phyloP scores from a whole-genome alignment of 2,888 invertebrate genomes.

The Pinctada fucata region DNA sequence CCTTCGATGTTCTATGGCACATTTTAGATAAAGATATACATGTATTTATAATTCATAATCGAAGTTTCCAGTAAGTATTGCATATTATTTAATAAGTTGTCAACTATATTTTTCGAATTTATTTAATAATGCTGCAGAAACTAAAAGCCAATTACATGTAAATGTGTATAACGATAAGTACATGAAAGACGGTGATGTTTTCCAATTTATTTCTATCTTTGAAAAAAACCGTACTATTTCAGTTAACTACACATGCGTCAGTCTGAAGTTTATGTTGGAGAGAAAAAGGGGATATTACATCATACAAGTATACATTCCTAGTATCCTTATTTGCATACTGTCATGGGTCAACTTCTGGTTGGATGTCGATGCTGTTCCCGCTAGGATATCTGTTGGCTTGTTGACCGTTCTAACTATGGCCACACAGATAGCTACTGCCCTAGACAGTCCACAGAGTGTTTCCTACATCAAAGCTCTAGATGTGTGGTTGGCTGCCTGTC shows the following conservation, averaged over 20 bases:
- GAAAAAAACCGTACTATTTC: background rate
- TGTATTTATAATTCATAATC: no score
- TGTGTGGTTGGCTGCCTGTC: conserved; percentile 93
- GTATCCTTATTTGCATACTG: conserved; percentile 41
- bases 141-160: no score
- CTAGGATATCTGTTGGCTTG: conserved; percentile 44
- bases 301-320: conserved; percentile 44
- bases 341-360: conserved; percentile 49
- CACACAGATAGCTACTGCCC: conserved; percentile 37
- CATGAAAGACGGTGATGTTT: no score
- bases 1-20: no score
- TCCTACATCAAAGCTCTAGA: conserved; percentile 46
- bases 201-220: no score
- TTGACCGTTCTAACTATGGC: conserved; percentile 51
- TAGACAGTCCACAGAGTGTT: conserved; percentile 33
- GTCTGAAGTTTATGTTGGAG: conserved; percentile 16
- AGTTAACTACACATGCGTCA: conserved; percentile 21
- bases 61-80: no score
- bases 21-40: no score
- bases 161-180: no score
- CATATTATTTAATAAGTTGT: no score
- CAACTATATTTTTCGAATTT: no score
- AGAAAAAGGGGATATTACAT: conserved; percentile 42
- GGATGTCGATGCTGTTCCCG: conserved; percentile 44
- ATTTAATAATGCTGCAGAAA: no score